Evolutionary conservation across 2,888 invertebrate species (phyloP).

Genomic region (Zhuqinia jingwanae): DNA sequence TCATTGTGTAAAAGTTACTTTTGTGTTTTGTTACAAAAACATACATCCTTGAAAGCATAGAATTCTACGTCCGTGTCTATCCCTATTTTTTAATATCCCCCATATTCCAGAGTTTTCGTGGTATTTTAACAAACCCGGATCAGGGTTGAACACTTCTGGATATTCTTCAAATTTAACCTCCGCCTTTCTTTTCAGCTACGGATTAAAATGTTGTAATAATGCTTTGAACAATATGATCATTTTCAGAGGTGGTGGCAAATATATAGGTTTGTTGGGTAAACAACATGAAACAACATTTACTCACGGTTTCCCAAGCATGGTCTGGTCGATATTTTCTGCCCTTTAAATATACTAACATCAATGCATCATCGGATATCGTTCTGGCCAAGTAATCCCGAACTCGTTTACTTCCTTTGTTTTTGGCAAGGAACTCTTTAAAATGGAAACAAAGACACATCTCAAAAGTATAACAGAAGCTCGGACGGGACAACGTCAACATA

Average conservation of each 20-base stretch:
- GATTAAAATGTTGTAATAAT: not conserved
- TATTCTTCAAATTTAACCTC: conserved; percentile 9
- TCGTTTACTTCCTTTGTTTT: not conserved
- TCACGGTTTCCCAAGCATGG: conserved; percentile 2
- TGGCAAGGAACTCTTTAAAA: conserved; percentile 20
- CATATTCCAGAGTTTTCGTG: not conserved
- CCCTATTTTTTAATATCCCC: conserved; percentile 16
- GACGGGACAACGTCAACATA: no score
- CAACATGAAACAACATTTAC: no score
- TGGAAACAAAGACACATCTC: no score
- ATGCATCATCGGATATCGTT: not conserved
- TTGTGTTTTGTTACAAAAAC: no score
- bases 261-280: no score
- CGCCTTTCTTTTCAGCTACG: conserved; percentile 2
- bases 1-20: no score
- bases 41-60: not conserved
- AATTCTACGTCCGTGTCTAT: not conserved
- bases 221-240: no score
- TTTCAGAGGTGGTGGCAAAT: no score
- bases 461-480: no score
- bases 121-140: not conserved
- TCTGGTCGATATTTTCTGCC: conserved; percentile 34
- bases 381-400: conserved; percentile 20
- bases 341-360: not conserved
- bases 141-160: conserved; percentile 13